Evolutionary conservation across 2,888 invertebrate genomes (phyloP).

Genomic region (Archips crataeganus): DNA sequence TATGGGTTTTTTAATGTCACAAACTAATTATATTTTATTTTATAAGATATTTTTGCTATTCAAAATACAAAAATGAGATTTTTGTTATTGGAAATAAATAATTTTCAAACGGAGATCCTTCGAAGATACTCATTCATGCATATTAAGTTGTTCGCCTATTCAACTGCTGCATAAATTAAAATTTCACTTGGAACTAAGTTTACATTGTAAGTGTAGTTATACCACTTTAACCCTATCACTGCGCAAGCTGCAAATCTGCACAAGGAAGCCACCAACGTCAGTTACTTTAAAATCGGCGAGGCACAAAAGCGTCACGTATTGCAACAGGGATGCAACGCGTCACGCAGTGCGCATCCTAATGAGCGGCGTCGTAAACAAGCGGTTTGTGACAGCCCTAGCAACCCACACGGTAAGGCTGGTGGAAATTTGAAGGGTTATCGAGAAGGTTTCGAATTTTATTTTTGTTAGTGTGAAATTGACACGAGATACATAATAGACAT

Average conservation of each 20-base stretch:
- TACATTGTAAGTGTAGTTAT: no score
- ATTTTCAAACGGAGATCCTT: no score
- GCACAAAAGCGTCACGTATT: constrained; percentile 65
- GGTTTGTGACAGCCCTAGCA: constrained; percentile 49
- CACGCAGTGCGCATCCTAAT: constrained; percentile 55
- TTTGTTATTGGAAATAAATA: not conserved
- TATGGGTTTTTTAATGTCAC: not conserved
- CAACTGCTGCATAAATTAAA: no score
- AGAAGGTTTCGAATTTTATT: no score
- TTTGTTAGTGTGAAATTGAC: no score
- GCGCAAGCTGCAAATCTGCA: constrained; percentile 6
- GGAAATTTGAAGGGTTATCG: not conserved
- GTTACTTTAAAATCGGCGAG: constrained; percentile 57
- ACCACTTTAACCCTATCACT: not conserved
- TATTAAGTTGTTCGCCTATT: no score
- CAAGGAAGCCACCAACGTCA: constrained; percentile 10
- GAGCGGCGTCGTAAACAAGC: constrained; percentile 51
- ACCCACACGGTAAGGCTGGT: constrained; percentile 48
- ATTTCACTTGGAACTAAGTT: no score
- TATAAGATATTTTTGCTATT: not conserved
- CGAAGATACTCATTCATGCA: no score
- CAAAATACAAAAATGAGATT: not conserved
- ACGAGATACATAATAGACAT: no score
- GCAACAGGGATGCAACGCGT: constrained; percentile 60
- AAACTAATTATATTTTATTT: not conserved